phyloP scores from a whole-genome alignment of 2,797 vertebrate species.

The Clarias pachynema region DNA sequence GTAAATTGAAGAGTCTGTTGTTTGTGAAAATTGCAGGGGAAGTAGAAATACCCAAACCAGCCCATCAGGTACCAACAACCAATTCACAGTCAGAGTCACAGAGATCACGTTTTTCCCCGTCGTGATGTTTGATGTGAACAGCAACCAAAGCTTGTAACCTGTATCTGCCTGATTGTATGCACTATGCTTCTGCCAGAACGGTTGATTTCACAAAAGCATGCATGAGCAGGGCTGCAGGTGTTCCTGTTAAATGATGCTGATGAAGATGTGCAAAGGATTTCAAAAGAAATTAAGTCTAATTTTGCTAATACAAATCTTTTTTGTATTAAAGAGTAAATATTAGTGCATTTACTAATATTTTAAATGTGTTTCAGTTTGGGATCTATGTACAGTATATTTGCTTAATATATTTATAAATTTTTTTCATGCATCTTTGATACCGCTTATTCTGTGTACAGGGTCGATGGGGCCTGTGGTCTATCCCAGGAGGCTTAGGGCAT shows the following conservation, averaged over 20 bases:
- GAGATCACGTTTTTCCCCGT: background rate
- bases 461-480: too few species aligned
- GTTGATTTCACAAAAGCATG: constrained; percentile 1
- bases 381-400: background rate
- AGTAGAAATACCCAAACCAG: background rate
- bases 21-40: background rate
- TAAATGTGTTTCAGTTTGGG: background rate
- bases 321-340: too few species aligned
- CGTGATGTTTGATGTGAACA: background rate
- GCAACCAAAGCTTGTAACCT: background rate
- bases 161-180: constrained; percentile 3
- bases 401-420: too few species aligned
- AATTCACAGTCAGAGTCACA: background rate
- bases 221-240: background rate
- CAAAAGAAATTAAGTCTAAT: background rate
- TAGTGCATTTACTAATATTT: constrained; percentile 11
- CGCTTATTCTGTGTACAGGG: too few species aligned
- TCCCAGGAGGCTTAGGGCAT: too few species aligned
- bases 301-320: background rate
- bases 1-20: background rate
- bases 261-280: background rate
- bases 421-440: too few species aligned
- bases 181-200: background rate
- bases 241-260: background rate
- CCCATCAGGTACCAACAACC: background rate